A percentile compares a stretch with the other conserved stretches of the same genome.
Conservation (phyloP, 2,797 vertebrate species). For the Sphenodon punctatus region DNA sequence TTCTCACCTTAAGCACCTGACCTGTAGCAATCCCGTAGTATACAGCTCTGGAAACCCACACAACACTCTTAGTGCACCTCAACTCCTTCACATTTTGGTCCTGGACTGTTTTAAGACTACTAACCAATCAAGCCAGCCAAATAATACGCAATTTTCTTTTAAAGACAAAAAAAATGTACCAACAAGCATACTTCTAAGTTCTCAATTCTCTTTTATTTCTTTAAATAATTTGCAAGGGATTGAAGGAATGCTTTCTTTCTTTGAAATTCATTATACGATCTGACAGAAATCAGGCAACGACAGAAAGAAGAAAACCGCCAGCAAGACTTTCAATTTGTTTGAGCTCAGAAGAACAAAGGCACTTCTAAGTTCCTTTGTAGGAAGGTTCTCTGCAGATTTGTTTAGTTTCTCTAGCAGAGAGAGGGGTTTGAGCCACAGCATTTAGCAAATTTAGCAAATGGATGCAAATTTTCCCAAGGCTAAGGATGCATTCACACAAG, state of each 20-base stretch:
- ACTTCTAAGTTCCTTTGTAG: slow-evolving; percentile 13
- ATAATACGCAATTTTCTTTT: not conserved
- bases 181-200: not conserved
- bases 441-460: too few species aligned
- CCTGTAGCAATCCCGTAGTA: not conserved
- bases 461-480: too few species aligned
- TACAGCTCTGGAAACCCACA: not conserved
- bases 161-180: not conserved
- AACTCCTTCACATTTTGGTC: not conserved
- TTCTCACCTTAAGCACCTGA: not conserved
- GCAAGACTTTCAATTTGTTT: slow-evolving; percentile 12
- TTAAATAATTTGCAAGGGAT: slow-evolving; percentile 5
- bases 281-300: not conserved
- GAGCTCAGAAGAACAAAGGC: slow-evolving; percentile 23
- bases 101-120: not conserved
- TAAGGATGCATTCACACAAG: too few species aligned
- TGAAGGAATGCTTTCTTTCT: not conserved
- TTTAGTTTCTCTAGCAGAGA: not conserved
- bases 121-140: not conserved
- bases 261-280: not conserved
- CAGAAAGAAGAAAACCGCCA: not conserved
- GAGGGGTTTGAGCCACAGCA: not conserved
- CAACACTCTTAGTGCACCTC: not conserved
- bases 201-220: not conserved
- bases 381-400: not conserved